Evolutionary conservation across 2,113 vertebrate species (phyloP), one percentile per base, ranked within the genome.

Genomic region (Gnathonemus longibarbis): DNA sequence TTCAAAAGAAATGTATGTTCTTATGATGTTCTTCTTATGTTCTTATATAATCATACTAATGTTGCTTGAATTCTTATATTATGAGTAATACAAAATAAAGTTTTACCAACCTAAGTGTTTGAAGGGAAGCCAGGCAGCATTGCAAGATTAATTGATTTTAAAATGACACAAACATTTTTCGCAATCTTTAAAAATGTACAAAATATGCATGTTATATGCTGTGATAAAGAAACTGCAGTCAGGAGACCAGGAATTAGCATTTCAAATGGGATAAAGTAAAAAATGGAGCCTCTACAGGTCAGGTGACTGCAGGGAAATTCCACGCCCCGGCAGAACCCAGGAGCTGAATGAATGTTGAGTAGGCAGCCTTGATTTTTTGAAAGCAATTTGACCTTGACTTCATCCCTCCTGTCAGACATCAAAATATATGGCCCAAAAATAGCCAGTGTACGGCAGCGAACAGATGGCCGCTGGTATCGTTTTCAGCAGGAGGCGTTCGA

Each of bases 371-470:
- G 50, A 19, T 53, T 21, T 27, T 87, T 3, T 6, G 10, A 19
- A 87, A 31, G 74, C 50, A 70, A 87, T 88, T 31, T 91, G 90
- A 89, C 91, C 91, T 91, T 91, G 88, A 52, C 83, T 50, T 80
- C 77, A 62, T 84, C 39, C 58, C 80, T 86, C 21, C 84, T 77
- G 31, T 21, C 74, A 58, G 19, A 35, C 31, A 27, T 90, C 66
- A 83, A 56, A 80, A 80, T 87, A 88, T 39, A 89, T 9, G 27
- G 11, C 24, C 56, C 90, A 52, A 86, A 91, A 92, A 93, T 92
- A 93, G 89, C 88, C 52, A 50, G 83, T 83, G 84, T 39, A 45
- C 87, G 13, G 46, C 86, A 48, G 87, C 56, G 39, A 87, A 85
- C 85, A 87, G 88, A 90, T 90, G 89, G 70, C 11, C 35, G 49